Conservation (phyloP, 2,888 invertebrate species). For the Cryptosula pallasiana region DNA sequence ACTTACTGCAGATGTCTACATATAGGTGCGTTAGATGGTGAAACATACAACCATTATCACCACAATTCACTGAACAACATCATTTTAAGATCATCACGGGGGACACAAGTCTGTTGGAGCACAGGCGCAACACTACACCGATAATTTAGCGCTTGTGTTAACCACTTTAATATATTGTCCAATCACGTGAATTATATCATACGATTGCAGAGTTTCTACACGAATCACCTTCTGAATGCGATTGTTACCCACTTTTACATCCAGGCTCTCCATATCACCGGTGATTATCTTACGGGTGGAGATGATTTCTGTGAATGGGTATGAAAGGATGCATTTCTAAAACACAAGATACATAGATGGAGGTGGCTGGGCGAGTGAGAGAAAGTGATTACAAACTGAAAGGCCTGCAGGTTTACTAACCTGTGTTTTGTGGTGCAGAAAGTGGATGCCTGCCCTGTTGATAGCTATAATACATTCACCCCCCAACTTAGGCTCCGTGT, state of each 20-base stretch:
- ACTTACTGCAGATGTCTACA: too few species aligned
- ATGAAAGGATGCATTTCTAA: conserved; percentile 81
- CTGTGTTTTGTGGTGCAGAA: conserved; percentile 85
- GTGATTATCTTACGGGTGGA: conserved; percentile 66
- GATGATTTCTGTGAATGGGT: conserved; percentile 91
- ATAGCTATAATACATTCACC: conserved; percentile 87
- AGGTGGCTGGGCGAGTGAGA: too few species aligned
- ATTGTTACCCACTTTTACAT: conserved; percentile 94
- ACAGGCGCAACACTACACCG: background rate
- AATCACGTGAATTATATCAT: conserved; percentile 91
- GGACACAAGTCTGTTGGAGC: too few species aligned
- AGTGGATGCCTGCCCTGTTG: conserved; percentile 86
- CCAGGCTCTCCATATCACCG: conserved; percentile 59
- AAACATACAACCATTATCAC: too few species aligned
- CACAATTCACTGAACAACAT: too few species aligned
- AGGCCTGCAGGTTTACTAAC: conserved; percentile 55
- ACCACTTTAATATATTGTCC: conserved; percentile 91
- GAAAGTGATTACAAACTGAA: too few species aligned
- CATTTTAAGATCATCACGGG: too few species aligned
- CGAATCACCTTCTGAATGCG: conserved; percentile 91
- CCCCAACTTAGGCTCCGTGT: conserved; percentile 57
- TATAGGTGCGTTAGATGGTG: too few species aligned
- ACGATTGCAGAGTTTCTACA: conserved; percentile 88
- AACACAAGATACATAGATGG: conserved; percentile 29
- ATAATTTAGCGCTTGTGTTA: conserved; percentile 32